Evolutionary conservation across 2,113 vertebrate species (phyloP), one percentile per base, ranked within the genome.

Genomic region (Dromas ardeola): DNA sequence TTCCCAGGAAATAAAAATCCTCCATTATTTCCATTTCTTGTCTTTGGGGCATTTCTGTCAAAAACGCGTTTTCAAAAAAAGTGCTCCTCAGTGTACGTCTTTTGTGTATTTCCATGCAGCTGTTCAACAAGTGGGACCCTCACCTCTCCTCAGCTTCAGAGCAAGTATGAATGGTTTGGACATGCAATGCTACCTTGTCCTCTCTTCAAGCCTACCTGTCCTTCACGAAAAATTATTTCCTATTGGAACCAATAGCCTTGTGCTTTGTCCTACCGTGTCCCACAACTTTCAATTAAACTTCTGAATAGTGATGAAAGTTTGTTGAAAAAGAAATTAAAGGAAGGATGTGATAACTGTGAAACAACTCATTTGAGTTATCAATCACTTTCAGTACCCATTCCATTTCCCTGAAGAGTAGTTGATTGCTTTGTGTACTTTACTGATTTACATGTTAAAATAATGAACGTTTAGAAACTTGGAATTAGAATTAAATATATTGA

Each of bases 171-270:
- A 43, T 22, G 2, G 3, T 71, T 89, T 49, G 71, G 34, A 77
- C 3, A 56, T 3, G 8, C 10, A 34, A 40, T 0, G 2, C 9
- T 42, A 26, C 0, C 0, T 4, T 63, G 34, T 26, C 15, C 29
- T 59, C 55, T 69, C 72, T 80, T 72, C 50, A 55, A 36, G 16
- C 6, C 22, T 45, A 62, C 23, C 8, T 12, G 13, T 32, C 42
- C 32, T 76, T 62, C 43, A 59, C 2, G 12, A 69, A 90, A 85
- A 47, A 29, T 49, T 38, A 5, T 26, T 32, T 78, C 18, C 56
- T 45, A 0, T 30, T 13, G 26, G 50, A 58, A 42, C 1, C 1
- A 73, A 11, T 15, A 77, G 25, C 20, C 32, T 74, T 58, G 9
- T 72, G 53, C 40, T 94, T 76, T 94, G 62, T 40, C 47, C 49